Evolutionary conservation across 1,140 invertebrate genomes (phyloP), one percentile per base, ranked within the genome.

Genomic region (Drosophila ohnishii): DNA sequence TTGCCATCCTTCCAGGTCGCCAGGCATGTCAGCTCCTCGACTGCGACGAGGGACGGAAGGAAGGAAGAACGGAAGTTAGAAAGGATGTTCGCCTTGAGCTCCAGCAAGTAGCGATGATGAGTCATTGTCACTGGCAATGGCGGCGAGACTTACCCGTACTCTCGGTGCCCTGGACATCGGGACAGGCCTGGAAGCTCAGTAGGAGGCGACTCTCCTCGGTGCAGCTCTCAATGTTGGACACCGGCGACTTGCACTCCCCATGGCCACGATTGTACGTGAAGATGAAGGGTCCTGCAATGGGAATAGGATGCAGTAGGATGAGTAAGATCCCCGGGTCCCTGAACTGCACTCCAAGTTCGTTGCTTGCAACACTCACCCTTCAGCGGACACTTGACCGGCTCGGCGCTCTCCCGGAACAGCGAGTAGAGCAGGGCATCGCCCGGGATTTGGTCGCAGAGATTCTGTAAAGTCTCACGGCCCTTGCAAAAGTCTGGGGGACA

Each of bases 1-100:
- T 96, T 96, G 10, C 96, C 96, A 90, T 97, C 97, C 92, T 97
- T 97, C 97, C 97, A 98, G 42, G 95, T 95, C 3, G 96, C 97
- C 75, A 97, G 91, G 86, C 97, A 98, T 73, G 96, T 95, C 50
- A 98, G 92, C 88, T 97, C 96, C 90, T 97, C 97, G 35, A 96
- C 96, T 97, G 93, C 92, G 92, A 76, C 42, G 57, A 75, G 39
- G 45, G 16, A 53, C 57, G 37, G 45, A 72, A 34, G 40, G 37
- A 47, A 47, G 44, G 44, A 60, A 66, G 35, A 30, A 39, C 28
- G 62, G 62, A 65, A 47, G 34, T 53, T 53, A 67, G 42, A n/a
- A 58, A 69, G 57, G 76, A 72, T 60, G 57, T 78, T 69, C 70
- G 58, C 37, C 70, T 79, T 75, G 14, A 75, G 61, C 42, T 56